Conservation (phyloP, 2,888 invertebrate genomes). For the Folsomia candida region DNA sequence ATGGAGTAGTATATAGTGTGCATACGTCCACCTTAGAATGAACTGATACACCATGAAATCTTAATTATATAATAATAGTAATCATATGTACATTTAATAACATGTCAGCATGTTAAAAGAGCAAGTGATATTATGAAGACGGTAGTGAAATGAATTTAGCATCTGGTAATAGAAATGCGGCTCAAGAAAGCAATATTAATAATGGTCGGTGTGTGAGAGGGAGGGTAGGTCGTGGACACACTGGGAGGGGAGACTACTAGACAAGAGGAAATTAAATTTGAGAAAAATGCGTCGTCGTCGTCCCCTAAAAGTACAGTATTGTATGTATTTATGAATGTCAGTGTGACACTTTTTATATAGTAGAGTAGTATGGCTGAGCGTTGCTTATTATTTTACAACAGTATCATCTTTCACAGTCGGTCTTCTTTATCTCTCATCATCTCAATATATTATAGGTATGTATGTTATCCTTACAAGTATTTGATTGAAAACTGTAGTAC, state of each 20-base stretch:
- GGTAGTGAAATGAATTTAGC: background rate
- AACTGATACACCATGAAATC: no score
- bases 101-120: background rate
- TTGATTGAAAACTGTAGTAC: background rate
- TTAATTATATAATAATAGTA: no score
- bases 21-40: no score
- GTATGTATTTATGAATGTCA: conserved; percentile 22
- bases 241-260: background rate
- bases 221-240: no score
- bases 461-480: background rate
- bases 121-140: background rate
- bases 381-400: conserved; percentile 3
- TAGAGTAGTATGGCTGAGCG: conserved; percentile 16
- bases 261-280: background rate
- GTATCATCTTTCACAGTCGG: conserved; percentile 3
- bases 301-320: background rate
- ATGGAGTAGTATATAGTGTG: no score
- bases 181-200: background rate
- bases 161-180: background rate
- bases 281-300: background rate
- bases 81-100: no score
- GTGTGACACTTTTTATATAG: conserved; percentile 17
- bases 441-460: background rate
- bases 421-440: conserved; percentile 4
- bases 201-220: background rate